Percentiles rank a stretch among this genome's conserved stretches.
Evolutionary conservation across 2,113 vertebrate genomes (phyloP).

Genomic region (Sterrhoptilus dennistouni): DNA sequence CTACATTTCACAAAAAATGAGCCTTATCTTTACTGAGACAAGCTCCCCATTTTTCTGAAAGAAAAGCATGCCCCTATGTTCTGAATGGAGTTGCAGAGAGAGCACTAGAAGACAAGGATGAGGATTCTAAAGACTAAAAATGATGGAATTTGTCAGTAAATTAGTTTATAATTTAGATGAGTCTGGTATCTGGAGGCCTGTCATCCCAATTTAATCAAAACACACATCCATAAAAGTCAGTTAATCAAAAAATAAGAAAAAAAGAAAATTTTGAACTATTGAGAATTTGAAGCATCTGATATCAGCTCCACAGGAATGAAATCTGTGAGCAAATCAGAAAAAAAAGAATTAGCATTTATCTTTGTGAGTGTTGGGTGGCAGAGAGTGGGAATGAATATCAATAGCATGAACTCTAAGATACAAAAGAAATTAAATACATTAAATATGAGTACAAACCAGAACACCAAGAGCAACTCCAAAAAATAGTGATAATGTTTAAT

Average conservation of each 20-base stretch:
- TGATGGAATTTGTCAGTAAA: background rate
- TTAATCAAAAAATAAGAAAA: background rate
- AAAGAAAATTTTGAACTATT: background rate
- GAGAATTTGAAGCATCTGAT: background rate
- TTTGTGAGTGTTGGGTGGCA: background rate
- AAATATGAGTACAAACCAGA: background rate
- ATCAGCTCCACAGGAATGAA: background rate
- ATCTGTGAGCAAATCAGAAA: background rate
- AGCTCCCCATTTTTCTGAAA: background rate
- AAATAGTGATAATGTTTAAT: background rate
- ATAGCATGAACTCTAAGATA: background rate
- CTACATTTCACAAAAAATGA: background rate
- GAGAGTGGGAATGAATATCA: background rate
- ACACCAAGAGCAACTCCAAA: background rate
- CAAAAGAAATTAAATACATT: background rate
- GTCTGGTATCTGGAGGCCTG: background rate
- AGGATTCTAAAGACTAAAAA: background rate
- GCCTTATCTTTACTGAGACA: background rate
- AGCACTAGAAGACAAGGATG: background rate
- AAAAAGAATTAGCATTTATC: background rate
- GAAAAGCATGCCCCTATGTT: background rate
- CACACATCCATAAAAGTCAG: background rate
- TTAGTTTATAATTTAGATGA: background rate
- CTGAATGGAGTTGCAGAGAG: background rate
- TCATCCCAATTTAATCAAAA: background rate